phyloP scores from a whole-genome alignment of 2,888 invertebrate genomes.

The Hirudinaria manillensis region DNA sequence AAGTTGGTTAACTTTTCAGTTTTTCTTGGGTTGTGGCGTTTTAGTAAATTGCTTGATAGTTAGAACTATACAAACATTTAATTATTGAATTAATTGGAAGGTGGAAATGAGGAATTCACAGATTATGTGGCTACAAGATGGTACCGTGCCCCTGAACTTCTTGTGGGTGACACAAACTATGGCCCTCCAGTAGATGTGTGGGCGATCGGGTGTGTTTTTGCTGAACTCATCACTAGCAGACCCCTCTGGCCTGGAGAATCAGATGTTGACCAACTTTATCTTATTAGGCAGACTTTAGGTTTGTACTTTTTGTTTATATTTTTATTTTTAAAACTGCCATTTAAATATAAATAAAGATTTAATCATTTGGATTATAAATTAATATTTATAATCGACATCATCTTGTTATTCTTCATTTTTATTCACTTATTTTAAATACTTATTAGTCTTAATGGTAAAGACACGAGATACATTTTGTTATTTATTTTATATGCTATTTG shows the following conservation, averaged over 20 bases:
- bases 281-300: constrained; percentile 86
- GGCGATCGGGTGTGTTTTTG: constrained; percentile 74
- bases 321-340: background rate
- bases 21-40: too few species aligned
- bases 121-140: constrained; percentile 98
- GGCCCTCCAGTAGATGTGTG: constrained; percentile 84
- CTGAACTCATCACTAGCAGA: constrained; percentile 56
- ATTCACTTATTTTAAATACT: too few species aligned
- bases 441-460: too few species aligned
- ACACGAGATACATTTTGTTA: too few species aligned
- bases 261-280: constrained; percentile 92
- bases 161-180: constrained; percentile 83
- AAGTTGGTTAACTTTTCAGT: constrained; percentile 49
- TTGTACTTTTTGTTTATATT: constrained; percentile 34
- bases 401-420: too few species aligned
- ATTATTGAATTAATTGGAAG: constrained; percentile 49
- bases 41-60: too few species aligned
- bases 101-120: constrained; percentile 93
- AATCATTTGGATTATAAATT: too few species aligned
- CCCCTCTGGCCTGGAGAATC: constrained; percentile 89
- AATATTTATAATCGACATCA: too few species aligned
- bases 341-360: too few species aligned
- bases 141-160: constrained; percentile 92
- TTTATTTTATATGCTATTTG: too few species aligned
- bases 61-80: too few species aligned